Base-by-base conservation (phyloP, 1,140 invertebrate genomes). In the Anastatus disparis region DNA sequence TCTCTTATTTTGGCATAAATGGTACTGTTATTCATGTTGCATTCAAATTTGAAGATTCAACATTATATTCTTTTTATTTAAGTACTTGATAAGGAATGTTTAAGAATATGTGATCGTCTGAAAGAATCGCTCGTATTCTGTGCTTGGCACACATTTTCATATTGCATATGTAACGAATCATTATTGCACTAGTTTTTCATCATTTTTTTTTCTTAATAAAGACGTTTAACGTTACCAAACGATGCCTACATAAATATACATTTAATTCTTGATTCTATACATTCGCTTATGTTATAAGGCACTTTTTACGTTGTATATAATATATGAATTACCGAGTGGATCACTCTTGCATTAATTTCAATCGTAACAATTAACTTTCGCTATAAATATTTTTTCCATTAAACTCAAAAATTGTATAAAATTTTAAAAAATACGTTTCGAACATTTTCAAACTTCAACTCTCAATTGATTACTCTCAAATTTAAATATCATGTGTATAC, bases 51-150 rank as follows among this genome's bases (percentile, higher is more conserved):
- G 35, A 27, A 40, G 53, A 26, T 2, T 15, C 15, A n/a, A n/a
- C n/a, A n/a, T n/a, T n/a, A n/a, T n/a, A n/a, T n/a, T n/a, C n/a
- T n/a, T n/a, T 44, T 44, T 46, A 62, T 42, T 65, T 65, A 65
- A 65, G 63, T 65, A 65, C 48, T 17, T 44, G 7, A n/a, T n/a
- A n/a, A 55, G 24, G 50, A 65, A 65, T 65, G 24, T 55, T 65
- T 55, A 53, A 64, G 35, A 65, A 53, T 64, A 17, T 12, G 38
- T 1, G 2, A 38, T 35, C 8, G 17, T 27, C 27, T 22, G 42
- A 55, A 50, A 52, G 42, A 42, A 38, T 42, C 2, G 9, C 31
- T 35, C 15, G 52, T 40, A 38, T 40, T 20, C 17, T 50, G 24
- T 3, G 10, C 42, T 63, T 63, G 61, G 26, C 27, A 63, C 27